phyloP scores from a whole-genome alignment of 2,797 vertebrate genomes.

The Neosalanx taihuensis region DNA sequence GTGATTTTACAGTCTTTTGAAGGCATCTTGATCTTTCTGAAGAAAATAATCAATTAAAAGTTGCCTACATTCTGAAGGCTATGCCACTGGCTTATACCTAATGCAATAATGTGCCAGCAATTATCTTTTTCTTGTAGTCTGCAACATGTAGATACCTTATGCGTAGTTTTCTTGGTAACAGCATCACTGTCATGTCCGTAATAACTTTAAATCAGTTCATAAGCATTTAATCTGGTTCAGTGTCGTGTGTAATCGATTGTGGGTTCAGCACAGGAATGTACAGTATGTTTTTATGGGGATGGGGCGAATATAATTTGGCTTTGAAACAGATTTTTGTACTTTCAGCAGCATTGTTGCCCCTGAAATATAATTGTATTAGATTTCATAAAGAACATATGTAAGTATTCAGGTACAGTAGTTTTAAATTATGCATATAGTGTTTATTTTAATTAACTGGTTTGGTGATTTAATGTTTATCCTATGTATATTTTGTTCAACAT shows the following conservation, averaged over 20 bases:
- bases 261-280: slow-evolving; percentile 8
- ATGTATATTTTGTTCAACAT: slow-evolving; percentile 2
- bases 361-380: background rate
- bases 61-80: background rate
- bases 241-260: background rate
- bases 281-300: background rate
- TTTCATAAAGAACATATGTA: background rate
- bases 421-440: background rate
- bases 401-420: background rate
- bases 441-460: background rate
- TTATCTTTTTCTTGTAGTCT: slow-evolving; percentile 24
- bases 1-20: too few relatives aligned
- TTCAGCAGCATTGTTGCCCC: background rate
- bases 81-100: slow-evolving; percentile 1
- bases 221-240: slow-evolving; percentile 23
- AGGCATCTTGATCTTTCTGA: background rate
- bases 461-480: background rate
- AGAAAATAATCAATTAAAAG: slow-evolving; percentile 1
- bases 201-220: background rate
- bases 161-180: background rate
- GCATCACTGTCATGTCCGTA: slow-evolving; percentile 4
- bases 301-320: background rate
- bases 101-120: slow-evolving; percentile 16
- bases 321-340: background rate
- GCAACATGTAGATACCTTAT: background rate